Conservation (phyloP, 2,888 invertebrate species). For the Trimorus sp. region DNA sequence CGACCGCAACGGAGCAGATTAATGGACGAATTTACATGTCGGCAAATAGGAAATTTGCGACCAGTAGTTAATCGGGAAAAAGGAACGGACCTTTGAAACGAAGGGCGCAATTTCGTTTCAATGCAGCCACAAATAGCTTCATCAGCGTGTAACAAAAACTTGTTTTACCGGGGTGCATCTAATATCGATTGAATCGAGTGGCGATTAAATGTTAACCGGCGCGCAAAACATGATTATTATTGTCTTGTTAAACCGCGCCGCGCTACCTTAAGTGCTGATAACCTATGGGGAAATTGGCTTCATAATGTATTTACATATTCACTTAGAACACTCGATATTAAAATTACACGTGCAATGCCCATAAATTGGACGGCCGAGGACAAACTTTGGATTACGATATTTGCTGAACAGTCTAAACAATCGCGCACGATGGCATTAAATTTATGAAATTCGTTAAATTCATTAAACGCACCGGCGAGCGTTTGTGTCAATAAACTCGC, state of each 20-base stretch:
- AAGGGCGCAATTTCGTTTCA: not conserved
- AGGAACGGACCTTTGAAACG: no score
- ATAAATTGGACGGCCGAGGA: conserved; percentile 13
- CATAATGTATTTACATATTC: conserved; percentile 53
- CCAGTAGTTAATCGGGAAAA: no score
- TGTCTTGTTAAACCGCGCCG: conserved; percentile 42
- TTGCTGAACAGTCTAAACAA: conserved; percentile 16
- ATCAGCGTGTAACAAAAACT: not conserved
- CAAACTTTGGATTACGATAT: conserved; percentile 13
- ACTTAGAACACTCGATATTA: conserved; percentile 47
- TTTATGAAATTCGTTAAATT: conserved; percentile 42
- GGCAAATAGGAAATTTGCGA: no score
- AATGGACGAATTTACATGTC: no score
- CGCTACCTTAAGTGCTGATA: conserved; percentile 41
- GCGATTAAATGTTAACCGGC: conserved; percentile 37
- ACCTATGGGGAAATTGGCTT: conserved; percentile 47
- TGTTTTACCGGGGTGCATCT: conserved; percentile 8
- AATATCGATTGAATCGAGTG: conserved; percentile 29
- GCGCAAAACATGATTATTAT: conserved; percentile 46
- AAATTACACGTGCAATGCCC: conserved; percentile 36
- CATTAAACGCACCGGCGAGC: conserved; percentile 56
- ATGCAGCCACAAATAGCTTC: conserved; percentile 4
- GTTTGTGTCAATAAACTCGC: conserved; percentile 37
- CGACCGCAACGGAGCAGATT: no score
- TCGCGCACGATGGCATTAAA: conserved; percentile 29